Conservation (phyloP, 2,797 vertebrate genomes). For the Halcyon leucocephala region DNA sequence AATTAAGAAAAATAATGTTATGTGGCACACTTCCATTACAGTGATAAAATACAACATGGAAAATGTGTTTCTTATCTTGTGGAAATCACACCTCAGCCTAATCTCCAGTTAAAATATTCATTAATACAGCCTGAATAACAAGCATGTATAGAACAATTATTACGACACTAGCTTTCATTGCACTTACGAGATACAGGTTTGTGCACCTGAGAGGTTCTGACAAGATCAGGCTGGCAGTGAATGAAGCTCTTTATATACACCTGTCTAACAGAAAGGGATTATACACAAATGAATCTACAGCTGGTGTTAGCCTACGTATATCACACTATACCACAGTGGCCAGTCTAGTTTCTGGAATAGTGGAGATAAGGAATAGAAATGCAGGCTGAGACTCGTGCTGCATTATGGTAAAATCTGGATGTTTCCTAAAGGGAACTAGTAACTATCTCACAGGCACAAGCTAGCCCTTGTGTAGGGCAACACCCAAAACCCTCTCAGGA, state of each 20-base stretch:
- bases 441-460: not conserved
- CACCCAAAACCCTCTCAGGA: not conserved
- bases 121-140: constrained; percentile 40
- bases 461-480: not conserved
- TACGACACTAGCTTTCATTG: constrained; percentile 1
- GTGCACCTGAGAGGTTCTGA: constrained; percentile 23
- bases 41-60: not conserved
- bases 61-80: constrained; percentile 43
- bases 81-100: constrained; percentile 34
- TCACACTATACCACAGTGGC: not conserved
- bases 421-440: not conserved
- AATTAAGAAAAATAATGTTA: not conserved
- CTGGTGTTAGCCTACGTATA: not conserved
- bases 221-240: constrained; percentile 24
- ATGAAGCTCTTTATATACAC: constrained; percentile 2
- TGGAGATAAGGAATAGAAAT: constrained; percentile 25
- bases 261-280: constrained; percentile 35
- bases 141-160: constrained; percentile 3
- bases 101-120: constrained; percentile 58
- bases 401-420: not conserved
- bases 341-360: constrained; percentile 1
- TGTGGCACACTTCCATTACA: not conserved
- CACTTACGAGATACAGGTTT: not conserved
- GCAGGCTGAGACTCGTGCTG: not conserved
- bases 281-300: not conserved